A percentile compares a stretch with the other conserved stretches of the same genome.
phyloP scores from a whole-genome alignment of 2,113 vertebrate species.

The Dolichotis patagonum region DNA sequence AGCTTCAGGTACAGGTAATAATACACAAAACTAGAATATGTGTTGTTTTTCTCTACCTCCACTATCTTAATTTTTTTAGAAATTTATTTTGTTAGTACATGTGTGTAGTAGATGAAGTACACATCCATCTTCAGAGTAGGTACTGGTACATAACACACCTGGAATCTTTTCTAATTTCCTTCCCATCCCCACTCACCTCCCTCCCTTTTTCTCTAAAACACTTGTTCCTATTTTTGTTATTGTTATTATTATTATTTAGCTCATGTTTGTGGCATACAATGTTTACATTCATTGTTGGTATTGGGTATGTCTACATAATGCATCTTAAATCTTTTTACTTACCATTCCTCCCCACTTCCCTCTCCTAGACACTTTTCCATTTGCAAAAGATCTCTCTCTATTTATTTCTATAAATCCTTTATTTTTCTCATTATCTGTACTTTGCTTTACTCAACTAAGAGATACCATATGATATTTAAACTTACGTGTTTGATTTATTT shows the following conservation, averaged over 20 bases:
- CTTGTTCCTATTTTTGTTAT: not conserved
- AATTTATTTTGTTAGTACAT: not conserved
- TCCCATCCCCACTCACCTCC: not conserved
- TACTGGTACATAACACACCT: not conserved
- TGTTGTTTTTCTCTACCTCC: not conserved
- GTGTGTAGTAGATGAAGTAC: not conserved
- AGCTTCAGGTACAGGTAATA: not conserved
- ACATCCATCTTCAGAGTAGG: not conserved
- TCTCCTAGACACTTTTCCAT: not conserved
- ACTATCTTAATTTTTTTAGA: not conserved
- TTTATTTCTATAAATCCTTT: not conserved
- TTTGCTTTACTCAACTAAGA: not conserved
- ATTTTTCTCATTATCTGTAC: not conserved
- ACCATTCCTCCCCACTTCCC: not conserved
- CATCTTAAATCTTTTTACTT: not conserved
- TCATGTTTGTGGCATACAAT: not conserved
- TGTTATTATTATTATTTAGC: not conserved
- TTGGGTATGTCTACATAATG: not conserved
- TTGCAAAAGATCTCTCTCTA: not conserved
- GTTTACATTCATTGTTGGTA: not conserved
- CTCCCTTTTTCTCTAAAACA: not conserved
- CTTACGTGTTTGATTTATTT: not conserved
- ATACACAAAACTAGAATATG: not conserved
- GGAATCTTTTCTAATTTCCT: not conserved
- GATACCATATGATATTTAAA: not conserved